Evolutionary conservation across 2,113 vertebrate species (phyloP).

Genomic region (Dermatemys mawii): DNA sequence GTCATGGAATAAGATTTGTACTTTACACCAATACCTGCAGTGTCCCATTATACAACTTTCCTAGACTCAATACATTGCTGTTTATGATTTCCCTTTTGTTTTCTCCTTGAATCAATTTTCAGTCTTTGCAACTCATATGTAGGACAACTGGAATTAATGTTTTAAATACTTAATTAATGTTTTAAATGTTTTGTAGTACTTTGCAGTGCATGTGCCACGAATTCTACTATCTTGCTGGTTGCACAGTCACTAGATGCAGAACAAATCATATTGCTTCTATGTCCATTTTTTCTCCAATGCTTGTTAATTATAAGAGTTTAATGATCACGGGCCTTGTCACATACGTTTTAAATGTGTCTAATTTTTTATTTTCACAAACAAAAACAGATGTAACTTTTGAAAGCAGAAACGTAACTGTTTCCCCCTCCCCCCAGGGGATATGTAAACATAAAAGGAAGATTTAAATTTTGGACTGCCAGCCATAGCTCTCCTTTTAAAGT

Average conservation of each 20-base stretch:
- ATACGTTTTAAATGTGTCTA: neutral
- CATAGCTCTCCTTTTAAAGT: neutral
- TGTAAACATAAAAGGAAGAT: neutral
- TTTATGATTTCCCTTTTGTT: neutral
- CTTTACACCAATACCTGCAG: neutral
- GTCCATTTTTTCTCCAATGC: neutral
- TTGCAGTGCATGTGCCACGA: neutral
- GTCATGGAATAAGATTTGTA: neutral
- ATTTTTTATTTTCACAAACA: neutral
- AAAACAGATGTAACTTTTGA: neutral
- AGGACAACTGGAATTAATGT: neutral
- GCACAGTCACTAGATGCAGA: neutral
- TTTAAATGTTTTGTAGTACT: neutral
- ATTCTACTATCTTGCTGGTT: neutral
- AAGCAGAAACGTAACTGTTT: neutral
- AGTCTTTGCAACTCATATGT: neutral
- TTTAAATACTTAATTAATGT: neutral
- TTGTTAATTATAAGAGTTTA: neutral
- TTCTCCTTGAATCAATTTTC: neutral
- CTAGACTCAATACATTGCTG: neutral
- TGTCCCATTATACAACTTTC: neutral
- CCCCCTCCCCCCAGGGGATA: rapidly evolving
- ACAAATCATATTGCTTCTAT: neutral
- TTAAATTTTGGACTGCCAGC: neutral
- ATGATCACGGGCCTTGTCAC: neutral